Evolutionary conservation across 2,888 invertebrate species (phyloP), one percentile per base, ranked within the genome.

Genomic region (Gerris lacustris): DNA sequence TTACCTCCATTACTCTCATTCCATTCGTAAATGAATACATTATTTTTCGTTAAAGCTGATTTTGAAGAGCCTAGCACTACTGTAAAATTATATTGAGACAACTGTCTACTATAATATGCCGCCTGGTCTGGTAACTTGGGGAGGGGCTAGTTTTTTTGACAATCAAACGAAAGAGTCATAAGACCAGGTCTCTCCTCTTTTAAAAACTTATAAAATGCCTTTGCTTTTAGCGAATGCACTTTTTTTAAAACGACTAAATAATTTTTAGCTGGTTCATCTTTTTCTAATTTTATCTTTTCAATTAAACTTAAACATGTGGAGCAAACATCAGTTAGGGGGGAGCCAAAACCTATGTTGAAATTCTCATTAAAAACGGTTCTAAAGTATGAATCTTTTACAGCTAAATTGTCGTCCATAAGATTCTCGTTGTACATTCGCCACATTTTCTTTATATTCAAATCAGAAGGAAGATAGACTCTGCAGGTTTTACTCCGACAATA

Each of bases 111-210:
- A 74, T 78, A 80, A 68, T 80, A 79, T 2, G 77, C 74, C 9
- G 76, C 69, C 73, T 79, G 79, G 71, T 79, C 79, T 0, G 79
- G 78, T 18, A 79, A 72, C 69, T 77, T 77, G 0, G 78, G 78
- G 2, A 78, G 64, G 6, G 73, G 63, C 44, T 75, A 71, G 69
- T 78, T 79, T 73, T 79, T 79, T 72, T 78, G 76, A 63, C 77
- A 79, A 69, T 79, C 79, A 72, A 77, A 78, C 6, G 73, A 74
- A 43, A 79, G 66, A 62, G 71, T 77, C 15, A 76, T 5, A 45
- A 73, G 18, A 31, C 73, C 72, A 17, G 72, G 69, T 9, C 63
- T 63, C n/a, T 74, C 68, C 66, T 74, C 74, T 67, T 72, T 74
- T 43, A 77, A 67, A 43, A 72, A 63, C 5, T 67, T 47, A 72